Base-by-base conservation (phyloP, 2,888 invertebrate species). In the Thumatha senex region DNA sequence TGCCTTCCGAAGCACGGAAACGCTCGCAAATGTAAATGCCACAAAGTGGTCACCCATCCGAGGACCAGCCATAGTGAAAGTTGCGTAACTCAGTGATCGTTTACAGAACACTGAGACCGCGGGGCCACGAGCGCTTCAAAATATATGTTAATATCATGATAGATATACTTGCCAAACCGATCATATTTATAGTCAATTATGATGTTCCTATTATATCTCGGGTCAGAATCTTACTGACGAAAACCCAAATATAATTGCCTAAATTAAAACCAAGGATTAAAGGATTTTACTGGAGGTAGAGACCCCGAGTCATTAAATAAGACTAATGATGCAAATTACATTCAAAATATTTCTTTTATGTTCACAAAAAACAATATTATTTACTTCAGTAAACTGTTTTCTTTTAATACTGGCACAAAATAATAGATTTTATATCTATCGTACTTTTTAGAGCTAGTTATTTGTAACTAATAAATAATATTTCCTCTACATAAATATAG, bases 241-340 rank as follows among this genome's bases (percentile, higher is more conserved):
- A 42, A 45, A 48, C 44, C 42, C 40, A 48, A 45, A 48, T 52
- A 44, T 47, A 44, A 47, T 52, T 44, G 44, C 40, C 31, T n/a
- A 48, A 48, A 48, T 52, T 48, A 52, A 48, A 47, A 47, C 40
- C 42, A 15, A 29, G 47, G 48, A 48, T 52, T 48, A 48, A 52
- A 40, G 40, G 47, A 47, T 48, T 52, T 10, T 34, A 30, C 2
- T 18, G 40, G 18, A 5, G 42, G 34, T 35, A 39, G 40, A 33
- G 42, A 31, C 30, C 52, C 40, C 12, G 7, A 35, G 24, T 47
- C 40, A 52, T 52, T 52, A 47, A 47, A 44, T 40, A 48, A 52
- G 48, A 52, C 40, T 45, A 52, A 52, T 48, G 44, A 44, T 13
- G 40, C 44, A 13, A 48, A 40, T 52, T 44, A 52, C 36, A 40